These are phyloP conservation scores for Alfaro cultratus DNA, from an alignment of 2,797 vertebrate genomes.

Conservation along the genomic window DNA sequence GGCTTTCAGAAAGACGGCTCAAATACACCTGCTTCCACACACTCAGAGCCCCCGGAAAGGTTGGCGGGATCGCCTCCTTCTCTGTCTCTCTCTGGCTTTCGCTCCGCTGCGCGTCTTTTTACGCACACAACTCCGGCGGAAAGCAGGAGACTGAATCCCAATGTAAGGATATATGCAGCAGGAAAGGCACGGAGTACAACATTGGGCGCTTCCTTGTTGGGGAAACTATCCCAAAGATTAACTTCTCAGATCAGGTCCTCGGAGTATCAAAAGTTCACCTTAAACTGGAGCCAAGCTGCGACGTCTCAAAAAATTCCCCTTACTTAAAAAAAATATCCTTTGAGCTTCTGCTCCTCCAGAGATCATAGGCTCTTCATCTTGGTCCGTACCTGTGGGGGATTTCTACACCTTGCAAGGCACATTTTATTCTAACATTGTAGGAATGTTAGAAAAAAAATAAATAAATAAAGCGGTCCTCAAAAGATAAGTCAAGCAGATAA, in stretches of 20 bases:
- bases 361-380: conserved; percentile 68
- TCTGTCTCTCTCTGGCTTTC: conserved; percentile 40
- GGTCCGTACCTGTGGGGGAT: conserved; percentile 76
- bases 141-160: conserved; percentile 74
- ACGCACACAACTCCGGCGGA: conserved; percentile 75
- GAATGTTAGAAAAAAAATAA: conserved; percentile 30
- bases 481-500: conserved; percentile 41
- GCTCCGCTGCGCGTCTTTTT: conserved; percentile 70
- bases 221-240: conserved; percentile 54
- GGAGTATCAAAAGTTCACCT: conserved; percentile 46
- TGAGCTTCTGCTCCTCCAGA: conserved; percentile 53
- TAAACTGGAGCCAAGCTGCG: conserved; percentile 48
- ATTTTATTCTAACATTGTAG: conserved; percentile 68
- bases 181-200: conserved; percentile 76
- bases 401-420: conserved; percentile 79
- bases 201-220: conserved; percentile 82
- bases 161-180: conserved; percentile 69
- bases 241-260: conserved; percentile 38
- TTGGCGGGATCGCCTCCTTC: conserved; percentile 65
- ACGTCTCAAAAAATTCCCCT: conserved; percentile 35
- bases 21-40: conserved; percentile 86
- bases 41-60: conserved; percentile 71
- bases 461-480: conserved; percentile 24
- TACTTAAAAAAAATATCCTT: conserved; percentile 61
- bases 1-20: conserved; percentile 69